These are phyloP conservation scores for Pocillopora meandrina DNA, from an alignment of 92 coral and sea anemone genomes.

Conservation along the genomic window DNA sequence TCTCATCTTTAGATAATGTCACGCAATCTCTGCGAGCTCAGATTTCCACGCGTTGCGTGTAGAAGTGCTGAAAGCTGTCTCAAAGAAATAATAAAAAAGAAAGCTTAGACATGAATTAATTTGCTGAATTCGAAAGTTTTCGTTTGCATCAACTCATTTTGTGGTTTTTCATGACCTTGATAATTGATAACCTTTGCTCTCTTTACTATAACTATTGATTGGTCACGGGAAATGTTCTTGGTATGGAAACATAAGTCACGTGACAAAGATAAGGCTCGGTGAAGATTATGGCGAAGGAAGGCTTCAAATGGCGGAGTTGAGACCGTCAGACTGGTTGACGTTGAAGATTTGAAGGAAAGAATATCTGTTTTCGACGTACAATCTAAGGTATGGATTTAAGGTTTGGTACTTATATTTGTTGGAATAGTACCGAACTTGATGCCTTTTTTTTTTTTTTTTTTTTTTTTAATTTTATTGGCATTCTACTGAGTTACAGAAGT, in stretches of 20 bases:
- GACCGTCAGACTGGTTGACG: neutral
- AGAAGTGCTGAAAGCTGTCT: too few species aligned
- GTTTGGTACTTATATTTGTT: neutral
- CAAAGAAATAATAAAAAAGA: too few species aligned
- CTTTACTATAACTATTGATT: neutral
- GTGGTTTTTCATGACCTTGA: too few species aligned
- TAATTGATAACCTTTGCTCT: neutral
- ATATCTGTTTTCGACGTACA: neutral
- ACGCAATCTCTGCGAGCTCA: too few species aligned
- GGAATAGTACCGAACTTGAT: neutral
- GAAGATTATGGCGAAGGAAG: conserved; percentile 18
- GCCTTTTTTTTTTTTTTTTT: too few species aligned
- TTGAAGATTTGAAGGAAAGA: conserved; percentile 5
- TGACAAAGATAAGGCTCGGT: conserved; percentile 29
- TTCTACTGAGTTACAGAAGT: too few species aligned
- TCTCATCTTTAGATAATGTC: too few species aligned
- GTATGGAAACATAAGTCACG: conserved; percentile 41
- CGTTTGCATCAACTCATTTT: too few species aligned
- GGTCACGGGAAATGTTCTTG: neutral
- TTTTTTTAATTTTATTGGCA: too few species aligned
- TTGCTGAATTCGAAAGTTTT: too few species aligned
- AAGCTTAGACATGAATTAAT: too few species aligned
- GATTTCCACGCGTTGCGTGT: too few species aligned
- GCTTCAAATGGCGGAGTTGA: conserved; percentile 59
- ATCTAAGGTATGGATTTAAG: conserved; percentile 15